Percentiles rank a stretch among this genome's conserved stretches.
These are phyloP conservation scores for Paragorgia papillata DNA, from an alignment of 92 coral and sea anemone genomes.

Conservation along the genomic window DNA sequence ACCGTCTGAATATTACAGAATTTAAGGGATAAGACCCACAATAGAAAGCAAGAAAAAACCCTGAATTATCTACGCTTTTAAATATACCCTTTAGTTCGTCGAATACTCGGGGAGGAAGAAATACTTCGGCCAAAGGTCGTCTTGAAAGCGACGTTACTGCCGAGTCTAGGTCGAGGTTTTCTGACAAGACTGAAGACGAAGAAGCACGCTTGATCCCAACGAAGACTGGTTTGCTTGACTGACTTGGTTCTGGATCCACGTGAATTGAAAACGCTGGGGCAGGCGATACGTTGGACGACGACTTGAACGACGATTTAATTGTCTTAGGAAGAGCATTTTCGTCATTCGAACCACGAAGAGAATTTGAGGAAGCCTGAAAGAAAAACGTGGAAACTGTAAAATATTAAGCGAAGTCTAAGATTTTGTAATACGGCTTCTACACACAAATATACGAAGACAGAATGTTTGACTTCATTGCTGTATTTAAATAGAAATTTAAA, in stretches of 20 bases:
- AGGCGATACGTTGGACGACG: conserved; percentile 71
- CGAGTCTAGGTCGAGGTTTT: conserved; percentile 62
- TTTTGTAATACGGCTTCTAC: too few species aligned
- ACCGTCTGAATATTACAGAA: background rate
- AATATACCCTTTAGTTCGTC: conserved; percentile 39
- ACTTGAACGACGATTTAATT: conserved; percentile 72
- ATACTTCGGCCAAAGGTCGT: conserved; percentile 88
- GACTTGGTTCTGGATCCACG: conserved; percentile 74
- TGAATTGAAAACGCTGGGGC: conserved; percentile 75
- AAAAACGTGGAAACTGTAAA: background rate
- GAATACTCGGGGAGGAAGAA: conserved; percentile 54
- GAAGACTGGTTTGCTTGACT: conserved; percentile 47
- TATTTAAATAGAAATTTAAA: background rate
- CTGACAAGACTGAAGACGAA: too few species aligned
- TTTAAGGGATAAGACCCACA: too few species aligned
- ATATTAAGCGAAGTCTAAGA: background rate
- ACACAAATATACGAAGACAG: too few species aligned
- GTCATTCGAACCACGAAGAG: conserved; percentile 66
- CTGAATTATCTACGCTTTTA: background rate
- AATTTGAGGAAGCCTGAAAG: conserved; percentile 64
- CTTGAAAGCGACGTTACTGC: conserved; percentile 91
- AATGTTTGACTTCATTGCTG: background rate
- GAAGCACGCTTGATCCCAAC: conserved; percentile 20
- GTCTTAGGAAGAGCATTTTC: conserved; percentile 80
- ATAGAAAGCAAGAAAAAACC: background rate